Base-by-base conservation (phyloP, 2,113 vertebrate species). In the Sisor rabdophorus region DNA sequence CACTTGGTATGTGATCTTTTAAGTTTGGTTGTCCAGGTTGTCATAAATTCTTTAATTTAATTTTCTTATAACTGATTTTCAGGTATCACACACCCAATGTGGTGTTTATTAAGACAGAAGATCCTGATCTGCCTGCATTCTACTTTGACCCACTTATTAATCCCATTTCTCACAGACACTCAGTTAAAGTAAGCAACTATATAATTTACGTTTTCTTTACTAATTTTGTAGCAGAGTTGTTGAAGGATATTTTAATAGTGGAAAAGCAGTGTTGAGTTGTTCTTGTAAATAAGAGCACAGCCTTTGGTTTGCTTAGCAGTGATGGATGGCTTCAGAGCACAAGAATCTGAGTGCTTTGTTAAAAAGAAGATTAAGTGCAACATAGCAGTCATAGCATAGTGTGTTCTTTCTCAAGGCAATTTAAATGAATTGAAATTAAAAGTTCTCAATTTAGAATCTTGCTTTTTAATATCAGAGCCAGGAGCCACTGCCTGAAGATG, bases 21-120 rank as follows among this genome's bases (percentile, higher is more conserved):
- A n/a, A 68, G 13, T 26, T 22, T 12, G 17, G 17, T 15, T 30
- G 19, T 36, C 2, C 4, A n/a, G 2, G 1, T 36, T 30, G 12
- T 16, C 47, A 26, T 64, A 47, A 16, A 19, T 30, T n/a, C 11
- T 19, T 68, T 16, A 32, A 8, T 22, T 30, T 67, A 8, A 68
- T 11, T 10, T n/a, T 63, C 2, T 55, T 20, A 32, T 32, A 9
- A 36, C 11, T 61, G 40, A 47, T 75, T 65, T 86, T 16, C 60
- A 99, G 98, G 98, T 99, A 99, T 79, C 98, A 99, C 55, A 99
- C 97, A 60, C 98, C 98, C 4, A 99, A 99, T 0, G 97, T 99
- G 26, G 97, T 98, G 55, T 99, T 99, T 81, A 99, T 99, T 87
- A 99, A 99, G 89, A 99, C 97, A 0, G 97, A 99, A 86, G 98